Evolutionary conservation across 2,797 vertebrate genomes (phyloP), one percentile per base, ranked within the genome.

Genomic region (Coccyzus lansbergi): DNA sequence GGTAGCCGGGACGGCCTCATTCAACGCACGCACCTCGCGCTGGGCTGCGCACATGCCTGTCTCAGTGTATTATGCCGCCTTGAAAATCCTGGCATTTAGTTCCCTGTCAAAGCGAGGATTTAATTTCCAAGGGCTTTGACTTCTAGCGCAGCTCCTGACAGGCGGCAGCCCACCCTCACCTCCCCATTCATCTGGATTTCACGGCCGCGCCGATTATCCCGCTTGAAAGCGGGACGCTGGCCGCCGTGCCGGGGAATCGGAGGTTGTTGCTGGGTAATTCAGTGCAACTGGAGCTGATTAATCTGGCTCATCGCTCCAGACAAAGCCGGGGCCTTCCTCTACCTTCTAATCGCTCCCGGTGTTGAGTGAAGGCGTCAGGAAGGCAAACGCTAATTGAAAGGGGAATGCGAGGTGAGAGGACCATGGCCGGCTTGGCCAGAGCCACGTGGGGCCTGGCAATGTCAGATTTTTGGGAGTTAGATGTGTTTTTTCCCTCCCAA

Each of bases 281-380:
- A 83, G 75, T 94, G 90, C 90, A 95, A 95, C 86, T 86, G 93
- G 92, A 96, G 92, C 93, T 92, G 95, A 92, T 96, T 96, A 95
- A 95, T 96, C 93, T 90, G 83, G 83, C 81, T 96, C 92, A 88
- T 96, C 88, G 6, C 20, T 82, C 19, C 40, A 90, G 88, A 95
- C 92, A 96, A 95, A 95, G 88, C 92, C 15, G 12, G 48, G 78
- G 84, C 82, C 86, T 94, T 95, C 83, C 86, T 82, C 82, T 69
- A 76, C 17, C 88, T 95, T 81, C 93, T 93, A 85, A 89, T 92
- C 75, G 33, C 44, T 55, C 55, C 31, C 31, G 60, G 93, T 86
- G 92, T 83, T 95, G 95, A 96, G 91, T 95, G 93, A 95, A 94
- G 84, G 87, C 76, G 29, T 96, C 89, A 87, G 65, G 84, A 95